Evolutionary conservation across 2,113 vertebrate species (phyloP), one percentile per base, ranked within the genome.

Genomic region (Mormyrus iriodes): DNA sequence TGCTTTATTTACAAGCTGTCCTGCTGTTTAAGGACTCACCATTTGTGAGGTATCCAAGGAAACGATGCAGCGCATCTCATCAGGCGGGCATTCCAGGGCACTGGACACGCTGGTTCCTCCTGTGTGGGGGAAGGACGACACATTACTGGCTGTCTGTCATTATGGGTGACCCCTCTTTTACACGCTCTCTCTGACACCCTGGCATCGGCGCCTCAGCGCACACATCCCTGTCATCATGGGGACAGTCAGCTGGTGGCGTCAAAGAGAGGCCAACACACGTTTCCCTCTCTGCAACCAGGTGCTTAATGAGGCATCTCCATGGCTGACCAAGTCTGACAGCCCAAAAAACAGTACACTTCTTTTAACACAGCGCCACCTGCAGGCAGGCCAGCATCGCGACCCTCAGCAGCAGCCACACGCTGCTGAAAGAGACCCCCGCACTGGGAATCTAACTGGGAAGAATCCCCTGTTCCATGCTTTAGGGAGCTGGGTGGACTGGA

Each of bases 31-130:
- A 88, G 42, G 89, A 94, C 92, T 51, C 95, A 99, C 98, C 98
- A 99, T 99, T 95, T 99, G 98, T 92, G 98, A 99, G 69, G 98
- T 99, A 91, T 99, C 98, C 95, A 99, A 93, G 15, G 98, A 99
- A 85, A 98, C 93, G 91, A 99, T 98, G 91, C 95, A 97, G 94
- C 98, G 97, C 89, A 94, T 97, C 92, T 99, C 98, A 94, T 99
- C 97, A 88, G 92, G 94, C 88, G 98, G 98, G 94, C 98, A 99
- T 94, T 97, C 97, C 48, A 99, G 95, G 86, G 97, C 98, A 92
- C 95, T 97, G 83, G 98, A 99, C 90, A 99, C 98, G 93, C 97
- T 99, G 0, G 98, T 99, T 13, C 98, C 98, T 92, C 98, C 98
- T 99, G 94, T 92, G 91, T 88, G 48, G 89, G 42, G 91, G 86